phyloP scores from a whole-genome alignment of 2,888 invertebrate species.

The Spilosoma lubricipeda region DNA sequence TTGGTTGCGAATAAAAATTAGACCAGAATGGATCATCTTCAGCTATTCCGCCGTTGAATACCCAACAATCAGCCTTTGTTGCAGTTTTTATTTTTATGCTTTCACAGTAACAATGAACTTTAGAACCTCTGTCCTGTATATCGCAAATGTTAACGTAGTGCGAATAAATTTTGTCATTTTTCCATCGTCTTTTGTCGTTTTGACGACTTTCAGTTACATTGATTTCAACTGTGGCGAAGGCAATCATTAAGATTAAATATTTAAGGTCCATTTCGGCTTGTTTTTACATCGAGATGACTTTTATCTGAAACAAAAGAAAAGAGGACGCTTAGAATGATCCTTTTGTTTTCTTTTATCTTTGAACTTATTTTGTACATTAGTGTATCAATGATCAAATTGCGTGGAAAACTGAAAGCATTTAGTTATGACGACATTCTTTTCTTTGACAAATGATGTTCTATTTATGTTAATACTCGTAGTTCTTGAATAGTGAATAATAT shows the following conservation, averaged over 20 bases:
- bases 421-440: conserved; percentile 51
- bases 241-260: conserved; percentile 81
- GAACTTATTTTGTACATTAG: conserved; percentile 57
- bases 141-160: conserved; percentile 86
- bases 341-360: conserved; percentile 60
- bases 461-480: neutral
- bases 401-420: conserved; percentile 56
- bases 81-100: conserved; percentile 85
- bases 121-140: conserved; percentile 83
- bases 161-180: conserved; percentile 78
- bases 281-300: conserved; percentile 67
- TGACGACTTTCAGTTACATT: conserved; percentile 82
- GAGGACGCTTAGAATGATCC: conserved; percentile 55
- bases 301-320: conserved; percentile 80
- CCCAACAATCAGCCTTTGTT: conserved; percentile 91
- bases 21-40: conserved; percentile 92
- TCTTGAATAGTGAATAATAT: neutral
- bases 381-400: conserved; percentile 65
- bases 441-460: neutral
- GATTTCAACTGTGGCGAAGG: conserved; percentile 80
- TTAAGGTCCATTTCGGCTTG: conserved; percentile 79
- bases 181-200: conserved; percentile 81
- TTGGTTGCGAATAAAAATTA: conserved; percentile 90
- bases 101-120: conserved; percentile 90
- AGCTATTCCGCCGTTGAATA: conserved; percentile 89